These are phyloP conservation scores for Musca vetustissima DNA, from an alignment of 1,140 invertebrate genomes.

Conservation along the genomic window DNA sequence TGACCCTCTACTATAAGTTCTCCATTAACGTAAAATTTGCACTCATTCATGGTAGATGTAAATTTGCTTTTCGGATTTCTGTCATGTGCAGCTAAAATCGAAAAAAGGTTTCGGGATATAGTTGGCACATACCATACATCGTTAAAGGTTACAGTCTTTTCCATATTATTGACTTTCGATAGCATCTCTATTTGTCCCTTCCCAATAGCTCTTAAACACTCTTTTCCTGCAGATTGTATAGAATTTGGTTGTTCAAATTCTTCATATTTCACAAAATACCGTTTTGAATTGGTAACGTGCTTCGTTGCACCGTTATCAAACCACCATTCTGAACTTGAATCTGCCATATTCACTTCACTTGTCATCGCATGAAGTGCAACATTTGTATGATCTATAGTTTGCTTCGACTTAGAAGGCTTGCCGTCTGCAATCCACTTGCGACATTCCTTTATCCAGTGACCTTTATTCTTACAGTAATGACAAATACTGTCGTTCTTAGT, in stretches of 20 bases:
- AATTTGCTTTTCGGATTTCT: neutral
- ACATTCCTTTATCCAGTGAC: neutral
- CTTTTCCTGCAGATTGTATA: neutral
- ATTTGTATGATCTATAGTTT: neutral
- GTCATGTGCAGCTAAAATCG: neutral
- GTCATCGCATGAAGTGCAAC: neutral
- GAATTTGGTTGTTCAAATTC: neutral
- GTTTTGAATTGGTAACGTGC: neutral
- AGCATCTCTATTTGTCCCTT: neutral
- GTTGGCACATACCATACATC: neutral
- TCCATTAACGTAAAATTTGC: no score
- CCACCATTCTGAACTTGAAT: neutral
- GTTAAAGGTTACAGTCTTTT: neutral
- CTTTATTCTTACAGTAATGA: slow-evolving; percentile 4
- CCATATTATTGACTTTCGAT: neutral
- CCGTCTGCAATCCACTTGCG: neutral
- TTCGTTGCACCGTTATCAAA: neutral
- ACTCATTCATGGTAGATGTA: neutral
- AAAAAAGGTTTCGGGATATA: neutral
- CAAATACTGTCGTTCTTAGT: neutral
- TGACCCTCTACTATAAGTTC: no score
- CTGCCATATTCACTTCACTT: neutral
- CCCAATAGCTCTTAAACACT: neutral
- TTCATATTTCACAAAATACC: neutral
- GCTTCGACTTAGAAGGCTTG: neutral